These are phyloP conservation scores for Diprion similis DNA, from an alignment of 1,140 invertebrate species.

Conservation along the genomic window DNA sequence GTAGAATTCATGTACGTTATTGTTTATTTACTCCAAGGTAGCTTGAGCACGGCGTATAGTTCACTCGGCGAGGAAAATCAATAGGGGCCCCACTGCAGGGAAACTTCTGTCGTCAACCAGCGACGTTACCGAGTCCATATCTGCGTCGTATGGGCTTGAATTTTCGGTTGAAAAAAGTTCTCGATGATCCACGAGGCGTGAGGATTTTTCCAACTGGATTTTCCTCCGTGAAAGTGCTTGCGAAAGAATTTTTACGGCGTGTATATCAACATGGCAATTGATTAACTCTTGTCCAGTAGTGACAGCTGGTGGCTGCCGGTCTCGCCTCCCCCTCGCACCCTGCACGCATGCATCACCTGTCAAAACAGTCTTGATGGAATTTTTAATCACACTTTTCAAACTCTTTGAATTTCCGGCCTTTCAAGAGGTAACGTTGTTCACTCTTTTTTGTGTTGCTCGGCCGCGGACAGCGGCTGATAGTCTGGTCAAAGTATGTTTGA, in stretches of 20 bases:
- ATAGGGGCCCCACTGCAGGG: slow-evolving; percentile 57
- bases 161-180: background rate
- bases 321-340: slow-evolving; percentile 31
- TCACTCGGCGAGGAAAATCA: slow-evolving; percentile 51
- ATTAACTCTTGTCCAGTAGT: slow-evolving; percentile 10
- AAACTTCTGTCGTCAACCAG: slow-evolving; percentile 51
- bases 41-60: slow-evolving; percentile 7
- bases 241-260: background rate
- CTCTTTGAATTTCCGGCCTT: slow-evolving; percentile 14
- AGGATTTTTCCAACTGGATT: too few relatives aligned
- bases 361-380: slow-evolving; percentile 52
- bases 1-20: slow-evolving; percentile 20
- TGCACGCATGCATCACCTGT: slow-evolving; percentile 42
- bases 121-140: background rate
- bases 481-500: too few relatives aligned
- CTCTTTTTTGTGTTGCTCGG: slow-evolving; percentile 2
- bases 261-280: background rate
- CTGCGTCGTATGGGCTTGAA: background rate
- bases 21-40: slow-evolving; percentile 53
- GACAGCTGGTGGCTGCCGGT: slow-evolving; percentile 44
- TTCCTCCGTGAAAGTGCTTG: background rate
- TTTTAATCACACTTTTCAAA: slow-evolving; percentile 43
- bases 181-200: background rate
- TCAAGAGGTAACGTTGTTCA: slow-evolving; percentile 1
- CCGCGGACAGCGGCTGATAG: too few relatives aligned